These are phyloP conservation scores for Melanaphis sacchari DNA, from an alignment of 1,140 invertebrate genomes.

Conservation along the genomic window DNA sequence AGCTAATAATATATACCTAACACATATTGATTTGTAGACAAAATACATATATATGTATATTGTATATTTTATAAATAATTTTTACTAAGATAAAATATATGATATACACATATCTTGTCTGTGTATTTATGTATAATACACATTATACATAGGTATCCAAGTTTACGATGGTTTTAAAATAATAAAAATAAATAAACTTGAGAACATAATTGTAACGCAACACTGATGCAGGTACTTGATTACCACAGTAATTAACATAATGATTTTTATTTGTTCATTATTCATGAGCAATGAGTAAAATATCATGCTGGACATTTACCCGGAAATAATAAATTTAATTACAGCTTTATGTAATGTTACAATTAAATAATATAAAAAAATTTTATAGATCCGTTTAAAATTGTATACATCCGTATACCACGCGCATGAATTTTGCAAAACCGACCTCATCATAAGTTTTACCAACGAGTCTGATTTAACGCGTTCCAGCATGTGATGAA, in stretches of 20 bases:
- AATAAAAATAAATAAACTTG: conserved; percentile 22
- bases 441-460: neutral
- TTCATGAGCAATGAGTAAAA: neutral
- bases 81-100: neutral
- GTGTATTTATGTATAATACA: neutral
- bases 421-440: neutral
- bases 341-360: neutral
- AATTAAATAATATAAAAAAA: neutral
- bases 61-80: neutral
- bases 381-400: neutral
- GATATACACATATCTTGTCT: neutral
- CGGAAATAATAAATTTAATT: conserved; percentile 29
- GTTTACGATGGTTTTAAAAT: neutral
- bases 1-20: neutral
- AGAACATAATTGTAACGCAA: neutral
- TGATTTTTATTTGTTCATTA: neutral
- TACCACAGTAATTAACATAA: conserved; percentile 13
- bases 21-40: neutral
- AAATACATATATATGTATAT: neutral
- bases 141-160: neutral
- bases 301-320: neutral
- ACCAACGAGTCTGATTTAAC: neutral
- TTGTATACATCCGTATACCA: neutral
- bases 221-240: neutral
- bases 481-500: neutral